Base-by-base conservation (phyloP, 2,797 vertebrate species). In the Lagocephalus sceleratus region DNA sequence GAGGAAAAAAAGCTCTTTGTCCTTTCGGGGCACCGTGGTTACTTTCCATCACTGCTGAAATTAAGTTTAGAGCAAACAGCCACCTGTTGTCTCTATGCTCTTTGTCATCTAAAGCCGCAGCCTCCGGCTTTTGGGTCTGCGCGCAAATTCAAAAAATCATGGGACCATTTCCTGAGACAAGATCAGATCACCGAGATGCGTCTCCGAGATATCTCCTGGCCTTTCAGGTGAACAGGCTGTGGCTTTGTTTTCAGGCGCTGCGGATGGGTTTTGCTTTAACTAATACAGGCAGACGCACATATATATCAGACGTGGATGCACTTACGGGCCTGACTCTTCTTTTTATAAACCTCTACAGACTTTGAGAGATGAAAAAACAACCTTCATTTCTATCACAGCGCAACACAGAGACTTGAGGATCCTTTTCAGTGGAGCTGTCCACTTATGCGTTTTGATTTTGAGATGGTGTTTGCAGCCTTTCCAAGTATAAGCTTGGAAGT, bases 131-230 rank as follows among this genome's bases (percentile, higher is more conserved):
- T 66, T 43, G 62, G 47, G 17, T 71, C 54, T 47, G 54, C 42
- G 38, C 50, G 64, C 57, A 61, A 70, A 53, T 43, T 16, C 62
- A 74, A 57, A 73, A 73, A 63, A 67, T 51, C 17, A 75, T 55
- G 2, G 12, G 47, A 20, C 67, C 71, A 74, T 79, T 68, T 79
- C 47, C 73, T 46, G 56, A 57, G 53, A 70, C 70, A 47, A 79
- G 54, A 85, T 85, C 59, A 63, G 74, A 85, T 77, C 63, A 82
- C 47, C 26, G 63, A 78, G 77, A 82, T 85, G 48, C 40, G 49
- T 45, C 57, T 44, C 49, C 47, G 14, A 60, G 79, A 80, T 83
- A 76, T 54, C 29, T 43, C 2, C 1, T 54, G 47, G 52, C 29
- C 51, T 70, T 61, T 66, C 66, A 78, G 54, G 40, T 60, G 51